phyloP scores from a whole-genome alignment of 2,888 invertebrate species.

The Rhyacophila evoluta region DNA sequence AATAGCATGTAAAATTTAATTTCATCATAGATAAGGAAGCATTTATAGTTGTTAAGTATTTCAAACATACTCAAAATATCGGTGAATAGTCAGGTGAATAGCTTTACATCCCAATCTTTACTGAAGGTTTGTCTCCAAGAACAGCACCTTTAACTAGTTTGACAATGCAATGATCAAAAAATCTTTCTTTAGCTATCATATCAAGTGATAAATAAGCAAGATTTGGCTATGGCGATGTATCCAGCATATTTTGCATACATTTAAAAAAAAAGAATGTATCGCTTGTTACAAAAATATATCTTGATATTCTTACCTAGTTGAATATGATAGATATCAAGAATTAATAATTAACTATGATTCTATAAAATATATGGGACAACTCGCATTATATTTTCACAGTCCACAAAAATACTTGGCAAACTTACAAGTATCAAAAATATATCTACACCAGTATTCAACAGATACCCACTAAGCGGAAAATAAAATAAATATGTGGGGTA shows the following conservation, averaged over 20 bases:
- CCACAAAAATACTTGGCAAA: conserved; percentile 14
- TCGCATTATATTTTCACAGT: background rate
- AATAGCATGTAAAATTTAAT: too few species aligned
- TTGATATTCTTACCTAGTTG: background rate
- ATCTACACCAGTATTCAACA: background rate
- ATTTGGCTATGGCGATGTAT: background rate
- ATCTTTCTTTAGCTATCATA: too few species aligned
- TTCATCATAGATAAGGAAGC: too few species aligned
- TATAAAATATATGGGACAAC: background rate
- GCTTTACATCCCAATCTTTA: too few species aligned
- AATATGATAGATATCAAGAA: background rate
- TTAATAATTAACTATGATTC: background rate
- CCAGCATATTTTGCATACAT: too few species aligned
- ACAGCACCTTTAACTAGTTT: too few species aligned
- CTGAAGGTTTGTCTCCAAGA: too few species aligned
- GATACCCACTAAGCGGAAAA: background rate
- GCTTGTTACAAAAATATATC: background rate
- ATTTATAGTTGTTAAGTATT: too few species aligned
- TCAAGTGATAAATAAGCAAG: too few species aligned
- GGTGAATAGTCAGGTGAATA: too few species aligned
- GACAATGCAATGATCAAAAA: too few species aligned
- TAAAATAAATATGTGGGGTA: background rate
- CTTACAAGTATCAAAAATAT: conserved; percentile 18
- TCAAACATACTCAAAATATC: too few species aligned
- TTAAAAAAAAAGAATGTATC: background rate